phyloP scores from a whole-genome alignment of 2,113 vertebrate genomes.

The Chaetodon auriga region DNA sequence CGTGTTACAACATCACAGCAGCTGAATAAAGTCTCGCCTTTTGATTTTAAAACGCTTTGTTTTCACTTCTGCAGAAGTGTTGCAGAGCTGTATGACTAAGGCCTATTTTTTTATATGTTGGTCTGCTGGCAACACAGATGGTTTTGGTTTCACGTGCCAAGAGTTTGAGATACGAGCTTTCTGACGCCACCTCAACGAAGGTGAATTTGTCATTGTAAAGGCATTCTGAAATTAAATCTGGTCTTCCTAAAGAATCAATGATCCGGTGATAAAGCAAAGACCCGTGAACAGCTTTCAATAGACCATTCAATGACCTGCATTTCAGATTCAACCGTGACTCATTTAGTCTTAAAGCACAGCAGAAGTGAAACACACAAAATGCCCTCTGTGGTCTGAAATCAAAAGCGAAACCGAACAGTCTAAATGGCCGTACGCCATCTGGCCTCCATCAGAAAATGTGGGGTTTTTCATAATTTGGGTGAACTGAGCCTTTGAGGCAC shows the following conservation, averaged over 20 bases:
- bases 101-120: background rate
- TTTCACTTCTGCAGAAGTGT: background rate
- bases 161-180: background rate
- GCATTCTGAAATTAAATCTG: background rate
- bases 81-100: background rate
- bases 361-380: background rate
- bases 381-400: background rate
- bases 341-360: background rate
- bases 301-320: background rate
- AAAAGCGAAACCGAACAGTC: constrained; percentile 32
- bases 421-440: background rate
- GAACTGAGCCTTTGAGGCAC: background rate
- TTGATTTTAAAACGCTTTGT: constrained; percentile 13
- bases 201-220: background rate
- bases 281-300: background rate
- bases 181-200: background rate
- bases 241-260: background rate
- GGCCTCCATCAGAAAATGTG: background rate
- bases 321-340: background rate
- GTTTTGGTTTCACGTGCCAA: background rate
- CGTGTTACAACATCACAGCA: background rate
- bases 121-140: too few relatives aligned
- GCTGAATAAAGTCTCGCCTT: background rate
- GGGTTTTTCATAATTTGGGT: constrained; percentile 4
- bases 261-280: background rate